Base-by-base conservation (phyloP, 1,140 invertebrate species). In the Adoxophyes honmai region DNA sequence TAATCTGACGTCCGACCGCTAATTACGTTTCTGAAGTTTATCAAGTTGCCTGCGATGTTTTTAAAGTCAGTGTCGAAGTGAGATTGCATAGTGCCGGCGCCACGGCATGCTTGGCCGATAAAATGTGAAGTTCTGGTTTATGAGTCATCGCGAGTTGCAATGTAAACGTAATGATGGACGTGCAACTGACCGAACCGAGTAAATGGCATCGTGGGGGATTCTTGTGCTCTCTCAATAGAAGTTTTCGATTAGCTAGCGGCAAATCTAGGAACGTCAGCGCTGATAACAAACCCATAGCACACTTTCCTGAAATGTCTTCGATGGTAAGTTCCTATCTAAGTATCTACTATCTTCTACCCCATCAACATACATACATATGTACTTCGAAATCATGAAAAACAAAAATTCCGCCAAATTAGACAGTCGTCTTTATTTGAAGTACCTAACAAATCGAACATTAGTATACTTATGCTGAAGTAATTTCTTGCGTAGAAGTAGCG, bases 161-260 rank as follows among this genome's bases (percentile, higher is more conserved):
- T 85, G 83, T 81, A 70, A 83, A 61, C 73, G 77, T 66, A 78
- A 82, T 78, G 73, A 87, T 83, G 81, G 79, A 87, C 72, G 74
- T 79, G 66, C 75, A 75, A 66, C 61, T 75, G 60, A 81, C 66
- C 64, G 84, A 84, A 69, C 64, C 77, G 54, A 77, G 61, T 68
- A 86, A 82, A 76, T 83, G 84, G 84, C 76, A 82, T 63, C 82
- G 79, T 64, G 80, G 80, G 64, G 78, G 84, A 37, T 82, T 87
- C 70, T 73, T 87, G 62, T 85, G 75, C 51, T 64, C 74, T 53
- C 68, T 87, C 8, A 87, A 87, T 57, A 73, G 77, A 70, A 87
- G 84, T 71, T 81, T 87, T 64, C 78, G 84, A 52, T 62, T 83
- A 44, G 63, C 73, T 9, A 66, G 62, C 56, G 69, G 67, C 35